phyloP scores from a whole-genome alignment of 2,888 invertebrate species.

The Aleiodes leptofemur region DNA sequence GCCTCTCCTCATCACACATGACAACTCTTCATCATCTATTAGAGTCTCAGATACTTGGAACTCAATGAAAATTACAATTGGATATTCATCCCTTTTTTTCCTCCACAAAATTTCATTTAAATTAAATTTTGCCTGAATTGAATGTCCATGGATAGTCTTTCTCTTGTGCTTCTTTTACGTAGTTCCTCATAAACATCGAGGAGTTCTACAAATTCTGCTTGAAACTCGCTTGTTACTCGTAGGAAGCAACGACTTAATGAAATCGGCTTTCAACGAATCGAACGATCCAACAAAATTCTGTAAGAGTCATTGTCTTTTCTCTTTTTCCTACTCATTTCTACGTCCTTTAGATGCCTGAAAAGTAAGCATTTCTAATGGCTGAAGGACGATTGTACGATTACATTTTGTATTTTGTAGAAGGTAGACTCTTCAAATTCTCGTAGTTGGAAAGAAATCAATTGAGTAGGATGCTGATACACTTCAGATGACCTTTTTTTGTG shows the following conservation, averaged over 20 bases:
- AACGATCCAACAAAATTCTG: constrained; percentile 50
- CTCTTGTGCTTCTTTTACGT: not conserved
- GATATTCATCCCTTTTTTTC: not conserved
- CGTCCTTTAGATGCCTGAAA: not conserved
- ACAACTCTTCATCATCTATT: constrained; percentile 36
- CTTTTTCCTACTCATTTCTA: constrained; percentile 10
- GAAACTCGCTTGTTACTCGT: constrained; percentile 52
- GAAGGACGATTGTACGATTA: constrained; percentile 25
- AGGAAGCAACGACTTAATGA: constrained; percentile 58
- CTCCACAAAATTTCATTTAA: constrained; percentile 1
- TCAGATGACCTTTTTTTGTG: constrained; percentile 16
- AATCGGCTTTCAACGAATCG: constrained; percentile 57
- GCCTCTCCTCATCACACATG: constrained; percentile 27
- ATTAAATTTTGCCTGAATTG: not conserved
- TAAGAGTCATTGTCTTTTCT: constrained; percentile 46
- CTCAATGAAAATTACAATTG: not conserved
- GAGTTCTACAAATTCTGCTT: constrained; percentile 12
- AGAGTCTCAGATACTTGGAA: not conserved
- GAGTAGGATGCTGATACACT: constrained; percentile 44
- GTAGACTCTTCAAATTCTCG: constrained; percentile 51
- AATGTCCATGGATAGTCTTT: not conserved
- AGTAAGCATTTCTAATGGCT: constrained; percentile 11
- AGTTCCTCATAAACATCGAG: constrained; percentile 19
- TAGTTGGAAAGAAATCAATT: constrained; percentile 51
- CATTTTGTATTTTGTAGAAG: not conserved